Evolutionary conservation across 2,113 vertebrate genomes (phyloP), one percentile per base, ranked within the genome.

Genomic region (Camelus dromedarius): DNA sequence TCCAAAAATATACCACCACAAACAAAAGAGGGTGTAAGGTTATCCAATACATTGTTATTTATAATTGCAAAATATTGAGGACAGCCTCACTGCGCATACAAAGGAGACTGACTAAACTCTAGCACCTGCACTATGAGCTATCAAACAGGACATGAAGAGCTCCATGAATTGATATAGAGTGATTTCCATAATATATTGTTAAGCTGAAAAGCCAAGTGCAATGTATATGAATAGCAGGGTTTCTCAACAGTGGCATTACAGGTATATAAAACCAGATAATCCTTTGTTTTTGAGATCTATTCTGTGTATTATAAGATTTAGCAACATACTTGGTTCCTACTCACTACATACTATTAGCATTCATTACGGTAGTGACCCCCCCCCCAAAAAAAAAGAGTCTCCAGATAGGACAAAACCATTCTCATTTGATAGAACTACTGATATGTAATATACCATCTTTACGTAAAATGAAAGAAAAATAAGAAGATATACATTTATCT

Each of bases 1-100:
- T 87, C 56, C 62, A 77, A 88, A 95, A 94, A 67, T 67, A 38
- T 56, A 60, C 30, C 30, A 69, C 77, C 54, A 77, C 13, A 8
- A 70, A 70, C 50, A 32, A 79, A 91, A 95, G 50, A 10, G 22
- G 52, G 9, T 3, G 19, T 56, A 67, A 54, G 1, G 6, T 32
- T 96, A 86, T 62, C 26, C 52, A 87, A 22, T 67, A 35, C 5
- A 94, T 52, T n/a, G 69, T 67, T 75, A 89, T 84, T 32, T 80
- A 6, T 32, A 87, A 82, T 24, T 24, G 52, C 26, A 92, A 73
- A 93, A 92, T 82, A 91, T 22, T 82, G 48, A 86, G 64, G 92
- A 54, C 73, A 89, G 85, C 5, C 19, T 46, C 91, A 95, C 80
- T 79, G 38, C 3, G 42, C 22, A 75, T 16, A 28, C 7, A 79